Evolutionary conservation across 2,888 invertebrate species (phyloP), one percentile per base, ranked within the genome.

Genomic region (Rhodophaea formosa): DNA sequence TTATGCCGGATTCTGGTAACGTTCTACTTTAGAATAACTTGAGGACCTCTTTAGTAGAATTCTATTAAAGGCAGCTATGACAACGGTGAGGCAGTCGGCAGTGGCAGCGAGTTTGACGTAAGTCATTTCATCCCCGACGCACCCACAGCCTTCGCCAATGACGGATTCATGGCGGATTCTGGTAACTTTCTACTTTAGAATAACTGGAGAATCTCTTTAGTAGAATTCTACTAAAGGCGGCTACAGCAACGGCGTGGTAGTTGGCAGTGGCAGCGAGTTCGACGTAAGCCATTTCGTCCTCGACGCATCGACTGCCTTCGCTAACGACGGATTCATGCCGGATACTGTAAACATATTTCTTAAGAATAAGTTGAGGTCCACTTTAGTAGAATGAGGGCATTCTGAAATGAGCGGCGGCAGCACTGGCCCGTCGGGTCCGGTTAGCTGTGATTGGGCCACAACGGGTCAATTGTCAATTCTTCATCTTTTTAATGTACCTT

Each of bases 81-180:
- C 10, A 74, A 69, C 14, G 82, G 82, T 0, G 82, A 79, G 0
- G 79, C 81, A 3, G 84, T 85, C 7, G 88, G 91, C 53, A 88
- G 91, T 54, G 91, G 91, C 14, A 92, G 92, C 56, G 92, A 92
- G 72, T 92, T 92, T 60, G 92, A 92, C 58, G 92, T 92, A 47
- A 92, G 92, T 62, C 91, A 91, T 63, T 92, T 82, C 64, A 85
- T 92, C 3, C 88, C 92, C 0, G 91, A 90, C 45, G 81, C 88
- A 0, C 83, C 88, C 7, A 77, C 71, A 7, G 91, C 92, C 1
- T 92, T 91, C 69, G 82, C 88, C 3, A 92, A 92, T 59, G 92
- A 91, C 23, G 92, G 81, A 6, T 91, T 92, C 66, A 65, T 91
- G 53, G 67, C 85, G 35, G 91, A 92, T 62, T 86, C 83, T 67